Percentiles rank a stretch among this genome's conserved stretches.
Conservation (phyloP, 92 coral and sea anemone species). For the Heteractis magnifica region DNA sequence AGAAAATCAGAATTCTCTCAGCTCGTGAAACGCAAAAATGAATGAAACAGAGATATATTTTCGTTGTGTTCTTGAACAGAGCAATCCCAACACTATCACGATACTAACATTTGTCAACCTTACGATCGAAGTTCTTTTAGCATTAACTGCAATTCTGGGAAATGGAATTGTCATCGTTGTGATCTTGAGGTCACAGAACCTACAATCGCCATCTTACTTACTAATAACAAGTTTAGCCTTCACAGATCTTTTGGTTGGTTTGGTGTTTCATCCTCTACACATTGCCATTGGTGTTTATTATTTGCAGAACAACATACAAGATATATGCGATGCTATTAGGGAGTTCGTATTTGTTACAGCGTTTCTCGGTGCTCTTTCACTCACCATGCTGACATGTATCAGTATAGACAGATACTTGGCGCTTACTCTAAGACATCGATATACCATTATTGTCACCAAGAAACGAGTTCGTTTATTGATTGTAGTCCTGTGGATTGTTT, state of each 20-base stretch:
- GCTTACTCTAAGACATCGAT: slow-evolving; percentile 25
- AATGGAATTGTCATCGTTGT: slow-evolving; percentile 16
- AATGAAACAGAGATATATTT: too few species aligned
- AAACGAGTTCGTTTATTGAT: slow-evolving; percentile 22
- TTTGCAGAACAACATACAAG: neutral
- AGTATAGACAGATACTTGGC: slow-evolving; percentile 33
- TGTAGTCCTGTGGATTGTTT: neutral
- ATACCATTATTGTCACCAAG: slow-evolving; percentile 18
- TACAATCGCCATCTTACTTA: slow-evolving; percentile 26
- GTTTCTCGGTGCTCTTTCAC: neutral
- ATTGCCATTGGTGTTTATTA: slow-evolving; percentile 2
- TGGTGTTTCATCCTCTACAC: slow-evolving; percentile 14
- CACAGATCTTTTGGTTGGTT: slow-evolving; percentile 22
- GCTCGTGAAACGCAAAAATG: too few species aligned
- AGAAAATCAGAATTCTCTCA: too few species aligned
- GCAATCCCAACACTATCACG: too few species aligned
- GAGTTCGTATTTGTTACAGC: neutral
- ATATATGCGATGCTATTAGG: neutral
- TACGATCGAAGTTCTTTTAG: neutral
- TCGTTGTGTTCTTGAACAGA: too few species aligned
- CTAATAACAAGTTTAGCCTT: slow-evolving; percentile 27
- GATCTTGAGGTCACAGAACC: slow-evolving; percentile 22
- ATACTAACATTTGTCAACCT: too few species aligned
- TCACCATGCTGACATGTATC: neutral
- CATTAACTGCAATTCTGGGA: slow-evolving; percentile 7